These are phyloP conservation scores for Apis mellifera DNA, from an alignment of 1,140 invertebrate genomes.

Conservation along the genomic window Amel_HAv3.1 CM009946.2:5283001-5283500, in stretches of 20 bases:
- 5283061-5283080: neutral
- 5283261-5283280: slow-evolving; percentile 14
- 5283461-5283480: slow-evolving; percentile 15
- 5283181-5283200: slow-evolving; percentile 13
- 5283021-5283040: neutral
- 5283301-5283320: slow-evolving; percentile 2
- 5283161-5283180: neutral
- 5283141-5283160: neutral
- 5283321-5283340: neutral
- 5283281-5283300: neutral
- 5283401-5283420: slow-evolving; percentile 31
- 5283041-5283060: neutral
- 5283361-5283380: neutral
- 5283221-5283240: neutral
- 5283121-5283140: slow-evolving; percentile 10
- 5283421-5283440: slow-evolving; percentile 22
- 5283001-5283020: neutral
- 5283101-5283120: neutral
- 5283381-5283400: neutral
- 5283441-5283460: slow-evolving; percentile 15
- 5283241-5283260: neutral
- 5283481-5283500: slow-evolving; percentile 42
- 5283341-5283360: neutral
- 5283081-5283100: neutral
- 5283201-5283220: slow-evolving; percentile 14